Base-by-base conservation (phyloP, 2,888 invertebrate genomes). In the Falcaria lacertinaria region DNA sequence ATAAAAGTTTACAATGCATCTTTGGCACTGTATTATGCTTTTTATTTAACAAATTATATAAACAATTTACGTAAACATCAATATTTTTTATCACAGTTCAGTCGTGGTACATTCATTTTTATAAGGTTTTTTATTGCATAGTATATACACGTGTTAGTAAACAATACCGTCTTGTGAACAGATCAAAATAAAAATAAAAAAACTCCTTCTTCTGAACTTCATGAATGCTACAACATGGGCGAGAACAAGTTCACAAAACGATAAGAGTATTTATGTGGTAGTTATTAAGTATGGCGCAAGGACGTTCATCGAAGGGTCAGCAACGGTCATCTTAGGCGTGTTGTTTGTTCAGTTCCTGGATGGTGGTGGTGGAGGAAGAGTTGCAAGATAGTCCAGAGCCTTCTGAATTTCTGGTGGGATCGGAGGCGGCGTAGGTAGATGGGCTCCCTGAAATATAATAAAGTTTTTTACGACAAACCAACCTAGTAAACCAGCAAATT, bases 361-460 rank as follows among this genome's bases (percentile, higher is more conserved):
- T 0, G 78, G 70, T 2, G 80, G 60, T 49, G 90, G 85, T 15
- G 92, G 91, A 33, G 93, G 93, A 47, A 93, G 86, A 2, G 92
- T 91, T 11, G 92, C 92, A 50, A 93, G 88, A 78, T 91, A 94
- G 64, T 94, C 94, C 33, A 94, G 81, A 22, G 94, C 94, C 75
- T 92, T 93, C 70, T 93, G 93, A 57, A 94, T 94, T 73, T 92
- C 93, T 68, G 93, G 92, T 44, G 94, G 94, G 48, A 92, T 92
- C 51, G 94, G 94, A n/a, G 94, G 94, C 8, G 94, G 92, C 8
- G 94, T 94, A 4, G 94, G 94, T 50, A 94, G 75, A 84, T 94
- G 94, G 16, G 91, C 93, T 14, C 94, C 94, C 85, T 91, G 84
- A n/a, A 78, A 77, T 19, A 44, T 45, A 47, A 36, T 42, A 32